Base-by-base conservation (phyloP, 2,797 vertebrate genomes). In the Hapalemur alaotrensis region DNA sequence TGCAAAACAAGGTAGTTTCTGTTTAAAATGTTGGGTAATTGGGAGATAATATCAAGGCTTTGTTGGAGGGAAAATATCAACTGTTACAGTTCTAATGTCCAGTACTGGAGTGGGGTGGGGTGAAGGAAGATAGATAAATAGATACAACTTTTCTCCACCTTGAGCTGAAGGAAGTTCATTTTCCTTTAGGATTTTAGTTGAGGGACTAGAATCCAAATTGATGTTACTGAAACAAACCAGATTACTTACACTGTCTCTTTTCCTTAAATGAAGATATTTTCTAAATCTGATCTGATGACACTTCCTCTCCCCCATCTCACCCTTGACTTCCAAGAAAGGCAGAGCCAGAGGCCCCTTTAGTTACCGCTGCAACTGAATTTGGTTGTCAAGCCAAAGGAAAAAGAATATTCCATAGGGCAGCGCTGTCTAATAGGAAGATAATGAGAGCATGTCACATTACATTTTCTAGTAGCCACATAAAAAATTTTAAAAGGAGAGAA, bases 291-390 rank as follows among this genome's bases (percentile, higher is more conserved):
- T 13, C 32, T 50, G 73, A 75, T 32, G 28, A 14, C 32, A 35
- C 32, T 4, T 79, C 91, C 63, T 91, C 63, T 72, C 81, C 78
- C 57, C 87, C 87, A 69, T 15, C 50, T 32, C 57, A 43, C 52
- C n/a, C 80, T 70, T 17, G 87, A 28, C 52, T 96, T 96, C 92
- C 89, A 78, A 81, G 93, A 96, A 96, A 95, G 54, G 10, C 78
- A 6, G 35, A 48, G 43, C 76, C 32, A 30, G 52, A 80, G 72
- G 93, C 86, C 78, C 85, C 73, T n/a, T 93, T 59, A 95, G 88
- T 96, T 93, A 73, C 84, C 95, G 95, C 75, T 85, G 87, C 92
- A 95, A 96, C 89, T 90, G 65, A 86, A 75, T 80, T 94, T 43
- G 85, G 78, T 50, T 48, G 70, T 80, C 70, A 80, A 54, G 59